Percentiles rank a stretch among this genome's conserved stretches.
Evolutionary conservation across 2,113 vertebrate species (phyloP).

Genomic region (Cephalophus harveyi): DNA sequence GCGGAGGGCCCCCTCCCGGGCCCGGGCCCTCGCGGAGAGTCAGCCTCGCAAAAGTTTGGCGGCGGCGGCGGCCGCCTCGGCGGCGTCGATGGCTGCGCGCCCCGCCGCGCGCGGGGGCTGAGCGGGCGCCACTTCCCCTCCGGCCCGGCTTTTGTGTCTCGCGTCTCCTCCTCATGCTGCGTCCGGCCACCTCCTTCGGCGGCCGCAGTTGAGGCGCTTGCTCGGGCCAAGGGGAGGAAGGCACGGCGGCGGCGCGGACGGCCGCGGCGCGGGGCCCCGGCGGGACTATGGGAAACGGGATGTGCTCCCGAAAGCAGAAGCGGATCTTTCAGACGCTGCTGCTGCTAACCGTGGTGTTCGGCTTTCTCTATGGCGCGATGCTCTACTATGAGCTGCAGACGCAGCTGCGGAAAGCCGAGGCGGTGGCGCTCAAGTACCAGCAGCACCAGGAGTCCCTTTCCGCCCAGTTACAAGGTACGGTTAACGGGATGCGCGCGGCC

Average conservation of each 20-base stretch:
- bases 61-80: background rate
- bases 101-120: slow-evolving; percentile 63
- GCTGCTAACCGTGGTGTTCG: slow-evolving; percentile 90
- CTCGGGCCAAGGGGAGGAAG: slow-evolving; percentile 18
- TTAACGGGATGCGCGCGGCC: background rate
- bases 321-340: slow-evolving; percentile 93
- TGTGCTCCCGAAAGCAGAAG: slow-evolving; percentile 96
- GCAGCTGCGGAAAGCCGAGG: slow-evolving; percentile 93
- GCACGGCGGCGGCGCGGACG: background rate
- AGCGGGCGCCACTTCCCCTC: slow-evolving; percentile 41
- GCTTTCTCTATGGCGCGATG: slow-evolving; percentile 93
- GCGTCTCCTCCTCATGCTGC: slow-evolving; percentile 19
- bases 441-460: slow-evolving; percentile 98
- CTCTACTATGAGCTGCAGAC: slow-evolving; percentile 94
- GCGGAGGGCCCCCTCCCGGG: slow-evolving; percentile 53
- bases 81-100: slow-evolving; percentile 48
- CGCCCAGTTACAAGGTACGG: slow-evolving; percentile 96
- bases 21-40: background rate
- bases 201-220: slow-evolving; percentile 62
- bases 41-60: slow-evolving; percentile 42
- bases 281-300: slow-evolving; percentile 93
- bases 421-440: slow-evolving; percentile 94
- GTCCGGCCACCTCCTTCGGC: slow-evolving; percentile 57
- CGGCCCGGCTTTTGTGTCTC: slow-evolving; percentile 64
- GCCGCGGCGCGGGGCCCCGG: slow-evolving; percentile 32